Conservation (phyloP, 2,113 vertebrate species). For the Vulpes ferrilata region DNA sequence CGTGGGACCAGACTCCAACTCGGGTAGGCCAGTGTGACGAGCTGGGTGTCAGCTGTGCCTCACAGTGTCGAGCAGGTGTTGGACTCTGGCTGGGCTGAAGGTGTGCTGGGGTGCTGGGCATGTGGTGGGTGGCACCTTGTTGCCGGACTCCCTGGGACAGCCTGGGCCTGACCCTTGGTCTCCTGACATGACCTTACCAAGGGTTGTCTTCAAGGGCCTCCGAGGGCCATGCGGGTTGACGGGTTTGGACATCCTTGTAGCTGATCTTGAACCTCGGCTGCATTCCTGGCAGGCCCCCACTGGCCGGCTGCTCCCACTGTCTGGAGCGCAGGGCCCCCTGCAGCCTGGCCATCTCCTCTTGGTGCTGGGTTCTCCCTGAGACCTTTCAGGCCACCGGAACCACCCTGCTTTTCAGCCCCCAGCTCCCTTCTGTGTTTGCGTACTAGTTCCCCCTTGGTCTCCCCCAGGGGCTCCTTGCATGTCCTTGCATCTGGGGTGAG, state of each 20-base stretch:
- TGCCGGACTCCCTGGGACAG: not conserved
- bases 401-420: not conserved
- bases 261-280: too few relatives aligned
- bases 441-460: fast-evolving
- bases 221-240: not conserved
- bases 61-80: not conserved
- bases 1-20: fast-evolving
- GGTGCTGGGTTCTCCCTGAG: not conserved
- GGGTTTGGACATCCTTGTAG: not conserved
- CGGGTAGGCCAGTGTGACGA: fast-evolving
- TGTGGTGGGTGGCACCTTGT: not conserved
- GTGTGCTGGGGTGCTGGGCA: not conserved
- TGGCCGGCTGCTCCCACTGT: not conserved
- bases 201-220: not conserved
- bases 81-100: not conserved
- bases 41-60: fast-evolving
- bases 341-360: not conserved
- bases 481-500: not conserved
- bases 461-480: not conserved
- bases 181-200: not conserved
- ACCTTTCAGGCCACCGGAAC: not conserved
- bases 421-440: fast-evolving
- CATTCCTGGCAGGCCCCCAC: not conserved
- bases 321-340: fast-evolving
- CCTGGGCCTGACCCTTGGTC: not conserved